These are phyloP conservation scores for Onthophagus sagittarius DNA, from an alignment of 2,888 invertebrate species.

Conservation along the genomic window DNA sequence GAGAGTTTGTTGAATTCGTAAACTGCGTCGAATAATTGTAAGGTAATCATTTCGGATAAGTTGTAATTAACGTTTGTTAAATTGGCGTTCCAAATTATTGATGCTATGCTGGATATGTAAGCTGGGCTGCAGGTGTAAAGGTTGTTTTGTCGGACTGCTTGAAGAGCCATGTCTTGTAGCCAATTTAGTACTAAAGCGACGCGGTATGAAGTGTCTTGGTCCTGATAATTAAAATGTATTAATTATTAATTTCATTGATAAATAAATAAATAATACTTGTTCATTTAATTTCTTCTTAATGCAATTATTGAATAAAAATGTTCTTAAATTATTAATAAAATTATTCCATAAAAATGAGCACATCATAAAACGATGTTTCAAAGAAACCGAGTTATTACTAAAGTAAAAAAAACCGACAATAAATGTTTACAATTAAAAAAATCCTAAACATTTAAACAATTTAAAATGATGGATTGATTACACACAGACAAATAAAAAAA, in stretches of 20 bases:
- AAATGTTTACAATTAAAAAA: too few species aligned
- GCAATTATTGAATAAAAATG: too few species aligned
- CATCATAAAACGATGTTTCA: too few species aligned
- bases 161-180: conserved; percentile 59
- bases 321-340: too few species aligned
- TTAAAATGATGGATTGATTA: too few species aligned
- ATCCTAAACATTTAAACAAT: too few species aligned
- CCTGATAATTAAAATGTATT: conserved; percentile 37
- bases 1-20: conserved; percentile 74
- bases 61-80: conserved; percentile 60
- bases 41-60: conserved; percentile 64
- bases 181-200: conserved; percentile 68
- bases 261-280: too few species aligned
- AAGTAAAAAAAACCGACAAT: too few species aligned
- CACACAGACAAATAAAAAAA: too few species aligned
- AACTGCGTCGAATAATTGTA: conserved; percentile 71
- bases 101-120: conserved; percentile 74
- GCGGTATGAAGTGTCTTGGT: conserved; percentile 57
- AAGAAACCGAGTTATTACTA: too few species aligned
- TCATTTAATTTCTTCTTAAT: too few species aligned
- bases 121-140: conserved; percentile 50
- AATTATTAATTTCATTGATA: not conserved
- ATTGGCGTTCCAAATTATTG: conserved; percentile 74
- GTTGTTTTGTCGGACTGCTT: conserved; percentile 45
- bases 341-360: too few species aligned